A percentile compares a stretch with the other conserved stretches of the same genome.
Evolutionary conservation across 2,113 vertebrate genomes (phyloP).

Genomic region (Prunella himalayana): DNA sequence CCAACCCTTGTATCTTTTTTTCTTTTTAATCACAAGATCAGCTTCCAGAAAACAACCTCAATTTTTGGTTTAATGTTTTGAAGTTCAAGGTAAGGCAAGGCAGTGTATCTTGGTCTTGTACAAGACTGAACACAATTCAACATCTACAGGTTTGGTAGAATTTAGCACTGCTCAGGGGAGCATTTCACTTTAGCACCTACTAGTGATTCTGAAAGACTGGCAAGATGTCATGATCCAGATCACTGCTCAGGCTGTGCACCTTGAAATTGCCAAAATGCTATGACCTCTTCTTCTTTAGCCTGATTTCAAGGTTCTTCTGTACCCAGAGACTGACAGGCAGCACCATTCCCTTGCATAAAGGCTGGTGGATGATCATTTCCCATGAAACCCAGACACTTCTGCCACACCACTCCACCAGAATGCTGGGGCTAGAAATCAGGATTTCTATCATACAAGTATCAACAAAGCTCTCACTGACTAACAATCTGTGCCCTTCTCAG

Average conservation of each 20-base stretch:
- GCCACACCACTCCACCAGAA: not conserved
- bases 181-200: not conserved
- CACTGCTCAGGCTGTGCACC: accelerated
- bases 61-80: not conserved
- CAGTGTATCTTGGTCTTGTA: not conserved
- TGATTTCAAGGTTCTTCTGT: not conserved
- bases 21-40: not conserved
- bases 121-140: not conserved
- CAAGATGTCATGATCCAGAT: not conserved
- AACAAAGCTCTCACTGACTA: not conserved
- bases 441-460: not conserved
- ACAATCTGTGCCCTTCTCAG: not conserved
- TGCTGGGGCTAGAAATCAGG: not conserved
- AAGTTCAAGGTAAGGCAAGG: not conserved
- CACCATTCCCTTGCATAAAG: not conserved
- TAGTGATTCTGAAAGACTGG: not conserved
- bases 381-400: not conserved
- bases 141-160: not conserved
- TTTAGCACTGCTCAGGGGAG: not conserved
- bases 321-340: not conserved
- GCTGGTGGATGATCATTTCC: not conserved
- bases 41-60: not conserved
- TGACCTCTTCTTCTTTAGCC: not conserved
- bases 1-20: not conserved
- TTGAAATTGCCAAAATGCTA: not conserved